A percentile compares a stretch with the other conserved stretches of the same genome.
Conservation (phyloP, 2,888 invertebrate genomes). For the Trissolcus brochymenae region DNA sequence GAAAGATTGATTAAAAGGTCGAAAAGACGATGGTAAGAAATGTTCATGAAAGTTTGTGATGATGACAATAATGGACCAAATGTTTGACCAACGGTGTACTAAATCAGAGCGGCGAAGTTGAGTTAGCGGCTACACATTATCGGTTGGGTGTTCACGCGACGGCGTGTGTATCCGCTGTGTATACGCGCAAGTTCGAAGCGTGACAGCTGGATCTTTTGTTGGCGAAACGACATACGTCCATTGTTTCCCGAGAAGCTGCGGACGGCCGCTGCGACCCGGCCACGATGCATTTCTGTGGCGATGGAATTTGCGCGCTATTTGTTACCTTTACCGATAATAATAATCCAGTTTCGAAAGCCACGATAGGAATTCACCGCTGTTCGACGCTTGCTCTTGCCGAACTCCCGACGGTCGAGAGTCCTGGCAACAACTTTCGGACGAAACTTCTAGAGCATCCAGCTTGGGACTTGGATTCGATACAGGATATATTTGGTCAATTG, state of each 20-base stretch:
- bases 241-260: constrained; percentile 54
- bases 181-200: constrained; percentile 42
- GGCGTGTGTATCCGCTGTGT: background rate
- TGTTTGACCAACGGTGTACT: too few relatives aligned
- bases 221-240: constrained; percentile 46
- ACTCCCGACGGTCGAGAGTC: constrained; percentile 41
- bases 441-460: constrained; percentile 38
- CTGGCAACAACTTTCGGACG: constrained; percentile 39
- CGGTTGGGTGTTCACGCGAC: background rate
- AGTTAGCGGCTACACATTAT: constrained; percentile 23
- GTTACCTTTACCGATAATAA: constrained; percentile 53
- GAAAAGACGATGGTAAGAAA: too few relatives aligned
- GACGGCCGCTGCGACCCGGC: constrained; percentile 35
- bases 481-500: constrained; percentile 46
- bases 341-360: constrained; percentile 55
- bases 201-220: constrained; percentile 57
- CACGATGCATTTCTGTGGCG: too few relatives aligned
- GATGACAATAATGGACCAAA: background rate
- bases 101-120: constrained; percentile 10
- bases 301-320: constrained; percentile 40
- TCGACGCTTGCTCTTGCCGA: constrained; percentile 47
- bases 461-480: constrained; percentile 48
- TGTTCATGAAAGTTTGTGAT: too few relatives aligned
- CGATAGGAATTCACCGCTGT: constrained; percentile 52
- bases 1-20: too few relatives aligned